These are phyloP conservation scores for Chlorospingus semifuscus DNA, from an alignment of 2,797 vertebrate genomes.

Conservation along the genomic window DNA sequence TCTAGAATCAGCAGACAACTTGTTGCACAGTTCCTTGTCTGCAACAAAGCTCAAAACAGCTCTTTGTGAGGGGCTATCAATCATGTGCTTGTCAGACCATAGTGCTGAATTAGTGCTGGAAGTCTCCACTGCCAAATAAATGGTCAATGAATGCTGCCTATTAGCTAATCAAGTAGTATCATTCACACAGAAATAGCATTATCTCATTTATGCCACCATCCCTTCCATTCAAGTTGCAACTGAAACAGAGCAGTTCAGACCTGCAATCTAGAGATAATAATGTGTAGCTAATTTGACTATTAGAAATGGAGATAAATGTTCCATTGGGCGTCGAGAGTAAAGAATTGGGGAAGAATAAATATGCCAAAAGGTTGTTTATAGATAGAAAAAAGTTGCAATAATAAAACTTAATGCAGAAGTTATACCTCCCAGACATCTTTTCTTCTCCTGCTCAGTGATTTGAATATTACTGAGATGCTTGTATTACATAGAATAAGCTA, in stretches of 20 bases:
- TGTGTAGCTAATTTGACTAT: background rate
- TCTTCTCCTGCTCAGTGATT: background rate
- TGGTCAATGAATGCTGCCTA: background rate
- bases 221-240: background rate
- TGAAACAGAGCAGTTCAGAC: background rate
- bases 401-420: background rate
- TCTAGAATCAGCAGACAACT: background rate
- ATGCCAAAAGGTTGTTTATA: background rate
- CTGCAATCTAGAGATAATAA: background rate
- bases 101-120: background rate
- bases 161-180: background rate
- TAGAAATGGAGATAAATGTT: background rate
- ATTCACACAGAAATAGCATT: background rate
- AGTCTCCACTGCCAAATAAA: background rate
- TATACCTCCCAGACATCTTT: background rate
- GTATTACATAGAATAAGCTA: background rate
- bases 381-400: background rate
- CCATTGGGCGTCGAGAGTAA: background rate
- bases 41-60: background rate
- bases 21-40: background rate
- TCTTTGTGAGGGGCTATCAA: background rate
- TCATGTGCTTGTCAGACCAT: background rate
- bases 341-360: background rate
- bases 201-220: background rate
- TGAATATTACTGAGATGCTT: background rate